Base-by-base conservation (phyloP, 2,113 vertebrate species). In the Hippocampus mohnikei region DNA sequence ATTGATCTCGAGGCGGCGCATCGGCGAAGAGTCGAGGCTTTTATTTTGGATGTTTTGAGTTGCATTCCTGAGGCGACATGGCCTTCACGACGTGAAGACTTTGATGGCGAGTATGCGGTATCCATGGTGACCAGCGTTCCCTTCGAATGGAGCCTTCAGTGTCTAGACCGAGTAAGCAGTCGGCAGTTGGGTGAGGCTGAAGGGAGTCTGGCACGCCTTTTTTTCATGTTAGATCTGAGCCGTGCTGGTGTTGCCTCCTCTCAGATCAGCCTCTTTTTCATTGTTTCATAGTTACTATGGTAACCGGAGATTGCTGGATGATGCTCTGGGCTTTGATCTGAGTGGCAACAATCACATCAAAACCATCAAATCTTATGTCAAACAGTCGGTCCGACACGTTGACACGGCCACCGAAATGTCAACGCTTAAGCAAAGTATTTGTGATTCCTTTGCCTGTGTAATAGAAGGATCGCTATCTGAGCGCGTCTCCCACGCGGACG, bases 221-320 rank as follows among this genome's bases (percentile, higher is more conserved):
- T 83, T 88, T 91, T 88, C 84, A 82, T 88, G 76, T 79, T 50
- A 81, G 77, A 84, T 89, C 88, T 84, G 82, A 88, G 84, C 71
- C 71, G 89, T 90, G 87, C 84, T 90, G 86, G 85, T 86, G 84
- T 81, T 71, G 83, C 76, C 71, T n/a, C 27, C 27, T 27, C 66
- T 82, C 70, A 62, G 65, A 76, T 81, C 84, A 56, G 42, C 41
- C 41, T 76, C 41, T 0, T 23, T 69, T 75, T 84, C 70, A 73
- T 69, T 78, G 73, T 69, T 37, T 37, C 42, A 33, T 5, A 13
- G 84, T 76, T 53, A 16, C 73, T 73, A 83, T 77, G 66, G 83
- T 84, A 80, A 84, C 74, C 42, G 8, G 50, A 67, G 60, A 73
- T 65, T 74, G 68, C 21, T n/a, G 40, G 72, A 68, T 62, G 68